Evolutionary conservation across 1,140 invertebrate genomes (phyloP).

Genomic region (Frieseomelitta varia): DNA sequence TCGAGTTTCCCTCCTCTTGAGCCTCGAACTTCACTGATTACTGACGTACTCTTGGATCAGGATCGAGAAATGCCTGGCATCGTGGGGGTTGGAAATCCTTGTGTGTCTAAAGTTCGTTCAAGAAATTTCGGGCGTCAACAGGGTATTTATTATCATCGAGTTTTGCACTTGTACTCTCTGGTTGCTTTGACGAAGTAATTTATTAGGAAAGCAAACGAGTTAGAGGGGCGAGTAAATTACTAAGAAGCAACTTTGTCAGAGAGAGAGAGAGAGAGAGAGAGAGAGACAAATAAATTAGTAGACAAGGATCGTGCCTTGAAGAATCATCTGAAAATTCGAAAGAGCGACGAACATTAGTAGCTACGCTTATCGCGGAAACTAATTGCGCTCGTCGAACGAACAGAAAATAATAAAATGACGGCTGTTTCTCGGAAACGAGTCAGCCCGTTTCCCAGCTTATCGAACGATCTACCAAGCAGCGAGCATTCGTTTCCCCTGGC

Average conservation of each 20-base stretch:
- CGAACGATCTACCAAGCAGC: conserved; percentile 4
- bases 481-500: neutral
- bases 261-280: no score
- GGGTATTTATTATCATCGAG: no score
- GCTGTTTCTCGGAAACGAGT: neutral
- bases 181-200: no score
- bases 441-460: conserved; percentile 18
- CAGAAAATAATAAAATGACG: conserved; percentile 3
- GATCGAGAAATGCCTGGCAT: neutral
- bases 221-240: no score
- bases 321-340: neutral
- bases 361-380: neutral
- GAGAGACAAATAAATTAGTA: no score
- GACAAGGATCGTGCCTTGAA: no score
- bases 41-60: neutral
- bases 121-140: neutral
- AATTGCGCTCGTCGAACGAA: neutral
- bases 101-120: neutral
- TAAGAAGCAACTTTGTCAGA: no score
- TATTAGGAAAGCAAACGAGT: no score
- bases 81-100: neutral
- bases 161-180: no score
- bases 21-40: conserved; percentile 18
- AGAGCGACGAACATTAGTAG: neutral
- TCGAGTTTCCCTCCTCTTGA: neutral